phyloP scores from a whole-genome alignment of 2,797 vertebrate genomes.

The Ptychobarbus kaznakovi region DNA sequence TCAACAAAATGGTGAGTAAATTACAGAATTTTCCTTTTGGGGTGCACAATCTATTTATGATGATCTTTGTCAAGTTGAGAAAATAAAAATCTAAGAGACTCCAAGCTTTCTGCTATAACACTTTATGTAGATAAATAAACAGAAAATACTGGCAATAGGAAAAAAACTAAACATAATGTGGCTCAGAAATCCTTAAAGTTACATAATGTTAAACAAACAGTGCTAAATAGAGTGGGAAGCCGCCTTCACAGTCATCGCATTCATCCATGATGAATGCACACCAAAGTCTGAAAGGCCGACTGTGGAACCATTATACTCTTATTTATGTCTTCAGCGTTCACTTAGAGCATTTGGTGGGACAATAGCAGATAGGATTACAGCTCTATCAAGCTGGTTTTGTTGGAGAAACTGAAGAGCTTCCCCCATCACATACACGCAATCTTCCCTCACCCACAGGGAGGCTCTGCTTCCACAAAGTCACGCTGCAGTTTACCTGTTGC shows the following conservation, averaged over 20 bases:
- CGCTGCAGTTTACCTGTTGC: slow-evolving; percentile 36
- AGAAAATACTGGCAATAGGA: neutral
- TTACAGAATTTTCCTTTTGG: neutral
- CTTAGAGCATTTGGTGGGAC: slow-evolving; percentile 42
- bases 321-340: slow-evolving; percentile 41
- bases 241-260: neutral
- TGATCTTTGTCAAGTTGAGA: neutral
- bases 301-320: slow-evolving; percentile 20
- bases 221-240: neutral
- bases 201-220: neutral
- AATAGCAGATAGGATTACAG: slow-evolving; percentile 52
- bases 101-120: neutral
- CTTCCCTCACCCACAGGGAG: slow-evolving; percentile 34
- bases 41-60: neutral
- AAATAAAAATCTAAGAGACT: neutral
- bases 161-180: neutral
- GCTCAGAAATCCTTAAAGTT: neutral
- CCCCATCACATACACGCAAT: slow-evolving; percentile 30
- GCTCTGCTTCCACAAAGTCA: slow-evolving; percentile 34
- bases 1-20: neutral
- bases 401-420: slow-evolving; percentile 49
- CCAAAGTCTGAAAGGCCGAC: neutral
- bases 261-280: neutral
- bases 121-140: neutral
- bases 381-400: slow-evolving; percentile 45